Evolutionary conservation across 2,888 invertebrate species (phyloP).

Genomic region (Harpalus rubripes): DNA sequence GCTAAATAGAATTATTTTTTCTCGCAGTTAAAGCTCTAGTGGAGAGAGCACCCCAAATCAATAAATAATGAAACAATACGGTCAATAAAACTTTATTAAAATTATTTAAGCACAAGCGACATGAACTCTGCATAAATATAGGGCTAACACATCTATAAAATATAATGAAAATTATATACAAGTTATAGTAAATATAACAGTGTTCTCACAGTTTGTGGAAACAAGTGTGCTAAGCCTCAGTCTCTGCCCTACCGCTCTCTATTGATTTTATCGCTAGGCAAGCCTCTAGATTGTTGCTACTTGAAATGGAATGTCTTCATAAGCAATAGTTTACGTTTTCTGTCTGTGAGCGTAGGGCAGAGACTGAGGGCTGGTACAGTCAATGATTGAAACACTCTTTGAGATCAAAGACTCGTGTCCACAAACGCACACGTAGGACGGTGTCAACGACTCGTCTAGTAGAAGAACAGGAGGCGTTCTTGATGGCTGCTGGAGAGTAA

Average conservation of each 20-base stretch:
- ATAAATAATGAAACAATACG: slow-evolving; percentile 41
- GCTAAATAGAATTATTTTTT: too few species aligned
- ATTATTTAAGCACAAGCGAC: slow-evolving; percentile 67
- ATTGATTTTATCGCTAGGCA: not conserved
- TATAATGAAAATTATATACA: slow-evolving; percentile 66
- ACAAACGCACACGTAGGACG: slow-evolving; percentile 62
- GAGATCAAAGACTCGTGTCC: slow-evolving; percentile 62
- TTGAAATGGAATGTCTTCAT: not conserved
- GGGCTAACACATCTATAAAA: slow-evolving; percentile 64
- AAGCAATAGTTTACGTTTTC: too few species aligned
- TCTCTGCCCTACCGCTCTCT: not conserved
- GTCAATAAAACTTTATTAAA: slow-evolving; percentile 67
- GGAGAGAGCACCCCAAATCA: too few species aligned
- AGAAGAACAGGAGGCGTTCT: slow-evolving; percentile 92
- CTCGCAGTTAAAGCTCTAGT: too few species aligned
- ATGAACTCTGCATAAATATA: slow-evolving; percentile 66
- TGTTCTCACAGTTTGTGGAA: slow-evolving; percentile 48
- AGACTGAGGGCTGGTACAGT: not conserved
- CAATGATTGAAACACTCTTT: not conserved
- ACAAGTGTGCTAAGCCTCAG: slow-evolving; percentile 3
- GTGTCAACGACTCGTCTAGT: slow-evolving; percentile 77
- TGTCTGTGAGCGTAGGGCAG: not conserved
- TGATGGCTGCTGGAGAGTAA: slow-evolving; percentile 91
- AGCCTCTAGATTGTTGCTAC: not conserved
- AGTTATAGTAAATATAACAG: slow-evolving; percentile 59